Evolutionary conservation across 1,140 invertebrate species (phyloP), one percentile per base, ranked within the genome.

Genomic region (Trypoxylus dichotomus): DNA sequence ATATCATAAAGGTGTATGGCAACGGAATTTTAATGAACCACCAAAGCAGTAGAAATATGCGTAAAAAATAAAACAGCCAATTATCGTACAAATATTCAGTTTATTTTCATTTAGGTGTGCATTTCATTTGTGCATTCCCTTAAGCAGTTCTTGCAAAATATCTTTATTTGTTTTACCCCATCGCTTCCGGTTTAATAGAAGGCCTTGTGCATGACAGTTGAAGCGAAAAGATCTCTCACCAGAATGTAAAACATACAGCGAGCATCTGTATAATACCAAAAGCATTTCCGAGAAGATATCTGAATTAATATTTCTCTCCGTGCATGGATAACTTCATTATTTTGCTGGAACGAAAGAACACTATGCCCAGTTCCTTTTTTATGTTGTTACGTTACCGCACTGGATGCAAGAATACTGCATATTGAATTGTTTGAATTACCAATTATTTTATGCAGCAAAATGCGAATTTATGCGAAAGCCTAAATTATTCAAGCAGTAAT

Each of bases 21-120:
- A 10, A 27, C 21, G 27, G 60, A 68, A 68, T 68, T 68, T 68
- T 29, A 68, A 68, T 68, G 60, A 68, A 68, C 60, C 13, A 68
- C 60, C 13, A 13, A 10, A 29, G 10, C 60, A 68, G 1, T 13
- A 24, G 15, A 27, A n/a, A 68, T 68, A 27, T 10, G 21, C 24
- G 13, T 24, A 24, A 68, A 68, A 29, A 27, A 24, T 21, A 68
- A 24, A 68, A 27, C 19, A 68, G 47, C 47, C 47, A 54, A 54
- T 54, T 54, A 54, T 5, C 47, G 47, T 54, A 15, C 47, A 19
- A 54, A 54, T 54, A 54, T 54, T 19, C 13, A 54, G 47, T 54
- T 54, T 15, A 19, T 54, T 54, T 54, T 54, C 47, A 6, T 54
- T 54, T 54, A 19, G 6, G 13, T n/a, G 47, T 19, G 19, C 19